Conservation (phyloP, 2,113 vertebrate genomes). For the Tychaedon coryphoeus region DNA sequence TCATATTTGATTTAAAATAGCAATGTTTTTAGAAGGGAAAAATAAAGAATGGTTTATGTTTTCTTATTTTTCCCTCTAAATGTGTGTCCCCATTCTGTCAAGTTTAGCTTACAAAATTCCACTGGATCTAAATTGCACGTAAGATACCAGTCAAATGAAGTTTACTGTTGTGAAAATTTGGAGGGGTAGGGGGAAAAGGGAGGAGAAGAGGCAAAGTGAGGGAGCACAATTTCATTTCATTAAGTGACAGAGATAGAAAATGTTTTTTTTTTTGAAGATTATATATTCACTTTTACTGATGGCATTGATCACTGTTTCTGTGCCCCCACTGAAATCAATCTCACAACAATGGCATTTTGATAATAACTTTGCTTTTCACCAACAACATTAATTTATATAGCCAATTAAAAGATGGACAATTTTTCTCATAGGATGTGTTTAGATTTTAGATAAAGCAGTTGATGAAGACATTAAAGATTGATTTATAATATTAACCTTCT, state of each 20-base stretch:
- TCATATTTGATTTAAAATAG: not conserved
- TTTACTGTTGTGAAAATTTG: not conserved
- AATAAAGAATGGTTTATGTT: not conserved
- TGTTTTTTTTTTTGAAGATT: not conserved
- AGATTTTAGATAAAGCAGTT: not conserved
- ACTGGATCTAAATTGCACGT: not conserved
- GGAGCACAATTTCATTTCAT: not conserved
- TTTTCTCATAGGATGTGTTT: not conserved
- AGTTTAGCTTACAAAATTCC: not conserved
- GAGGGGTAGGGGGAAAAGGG: not conserved
- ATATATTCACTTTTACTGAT: not conserved
- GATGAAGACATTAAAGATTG: not conserved
- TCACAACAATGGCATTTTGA: not conserved
- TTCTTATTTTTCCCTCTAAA: not conserved
- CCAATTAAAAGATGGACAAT: rapidly evolving
- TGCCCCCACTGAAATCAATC: not conserved
- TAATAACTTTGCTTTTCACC: not conserved
- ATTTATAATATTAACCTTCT: not conserved
- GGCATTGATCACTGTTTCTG: not conserved
- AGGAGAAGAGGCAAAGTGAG: not conserved
- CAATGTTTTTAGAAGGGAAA: not conserved
- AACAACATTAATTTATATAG: not conserved
- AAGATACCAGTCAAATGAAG: not conserved
- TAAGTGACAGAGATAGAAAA: not conserved
- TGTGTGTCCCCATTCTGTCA: conserved; percentile 11